Evolutionary conservation across 2,888 invertebrate genomes (phyloP), one percentile per base, ranked within the genome.

Genomic region (Aleiodes testaceus): DNA sequence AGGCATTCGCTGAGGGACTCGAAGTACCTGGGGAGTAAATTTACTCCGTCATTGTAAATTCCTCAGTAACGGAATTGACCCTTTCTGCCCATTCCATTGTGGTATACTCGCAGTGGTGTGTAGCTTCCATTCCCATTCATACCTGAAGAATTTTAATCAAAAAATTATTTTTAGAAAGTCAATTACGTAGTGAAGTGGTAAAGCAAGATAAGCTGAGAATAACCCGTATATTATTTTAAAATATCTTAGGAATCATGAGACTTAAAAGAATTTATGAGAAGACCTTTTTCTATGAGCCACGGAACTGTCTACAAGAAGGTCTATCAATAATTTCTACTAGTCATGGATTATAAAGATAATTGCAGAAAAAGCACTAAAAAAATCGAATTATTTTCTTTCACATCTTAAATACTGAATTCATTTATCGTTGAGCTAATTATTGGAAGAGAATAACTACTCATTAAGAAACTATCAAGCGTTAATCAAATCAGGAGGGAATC

Each of bases 31-130:
- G 50, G 11, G 11, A 36, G 36, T 36, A 14, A 36, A 11, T 18
- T 16, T 22, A 30, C 16, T 22, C 45, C 3, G 22, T 14, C 36
- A 44, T 59, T 52, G 12, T 49, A 5, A 49, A 61, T 63, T 52
- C 50, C 74, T 90, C 90, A 95, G 87, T 94, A 95, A 86, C 94
- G 92, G 89, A 94, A 95, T 84, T 94, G 94, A 73, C 94, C 94
- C 87, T 94, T 94, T 83, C 92, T 91, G 74, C 93, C 94, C 81
- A 93, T 90, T 81, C 93, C 93, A 82, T 95, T 94, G 87, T 95
- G 94, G 83, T 95, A 95, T 11, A 95, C 94, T 79, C 94, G 89
- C 84, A 95, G 90, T 1, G 94, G 94, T 14, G 94, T 93, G 83
- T 95, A 95, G 74, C 91, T 92, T 66, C 94, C 93, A 80, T 92